A percentile compares a stretch with the other conserved stretches of the same genome.
These are phyloP conservation scores for Mnemiopsis leidyi DNA, from an alignment of 37 sponge, comb jelly and placozoan species.

Conservation along the genomic window DNA sequence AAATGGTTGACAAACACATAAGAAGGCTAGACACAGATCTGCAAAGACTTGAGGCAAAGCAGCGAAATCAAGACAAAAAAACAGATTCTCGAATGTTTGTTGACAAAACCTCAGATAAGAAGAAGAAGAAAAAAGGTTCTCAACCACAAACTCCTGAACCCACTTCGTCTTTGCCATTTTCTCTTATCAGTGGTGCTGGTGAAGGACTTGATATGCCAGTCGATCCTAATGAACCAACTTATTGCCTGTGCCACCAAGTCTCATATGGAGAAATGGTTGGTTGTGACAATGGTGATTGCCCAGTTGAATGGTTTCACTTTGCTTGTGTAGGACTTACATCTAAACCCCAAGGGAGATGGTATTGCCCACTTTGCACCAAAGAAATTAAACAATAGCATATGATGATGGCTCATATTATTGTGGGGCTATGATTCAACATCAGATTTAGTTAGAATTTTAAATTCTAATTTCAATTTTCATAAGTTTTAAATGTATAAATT, in stretches of 20 bases:
- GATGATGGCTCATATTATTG: background rate
- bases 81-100: conserved; percentile 55
- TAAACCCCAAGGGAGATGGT: conserved; percentile 57
- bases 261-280: conserved; percentile 94
- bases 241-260: conserved; percentile 93
- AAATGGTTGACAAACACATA: conserved; percentile 96
- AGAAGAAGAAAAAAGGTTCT: conserved; percentile 61
- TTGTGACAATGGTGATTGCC: conserved; percentile 83
- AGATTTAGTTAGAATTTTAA: background rate
- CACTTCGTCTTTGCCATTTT: background rate
- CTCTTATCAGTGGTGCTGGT: conserved; percentile 60
- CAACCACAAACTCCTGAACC: background rate
- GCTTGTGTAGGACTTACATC: conserved; percentile 73
- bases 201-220: conserved; percentile 94
- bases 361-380: conserved; percentile 24
- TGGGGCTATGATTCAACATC: background rate
- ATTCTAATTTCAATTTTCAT: background rate
- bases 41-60: conserved; percentile 70
- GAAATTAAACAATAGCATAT: conserved; percentile 18
- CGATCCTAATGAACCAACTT: conserved; percentile 94
- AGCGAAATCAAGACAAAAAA: conserved; percentile 64
- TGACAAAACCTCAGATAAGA: conserved; percentile 31
- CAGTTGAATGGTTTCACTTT: conserved; percentile 83
- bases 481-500: background rate
- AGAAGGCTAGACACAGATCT: conserved; percentile 86